Evolutionary conservation across 2,113 vertebrate species (phyloP).

Genomic region (Sarotherodon lohbergeri): DNA sequence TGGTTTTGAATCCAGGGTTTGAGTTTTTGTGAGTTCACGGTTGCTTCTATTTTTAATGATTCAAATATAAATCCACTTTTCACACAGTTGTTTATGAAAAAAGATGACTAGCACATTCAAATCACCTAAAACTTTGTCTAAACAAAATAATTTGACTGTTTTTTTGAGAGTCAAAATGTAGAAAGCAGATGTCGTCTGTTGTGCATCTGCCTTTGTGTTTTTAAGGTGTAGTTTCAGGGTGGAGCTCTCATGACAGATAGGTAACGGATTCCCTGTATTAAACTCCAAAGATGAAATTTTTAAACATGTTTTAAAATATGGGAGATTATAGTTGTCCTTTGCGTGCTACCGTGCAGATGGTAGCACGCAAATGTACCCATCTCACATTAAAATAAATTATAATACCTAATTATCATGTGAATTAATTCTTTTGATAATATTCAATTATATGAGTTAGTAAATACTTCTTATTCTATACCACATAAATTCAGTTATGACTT

Average conservation of each 20-base stretch:
- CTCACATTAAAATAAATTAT: background rate
- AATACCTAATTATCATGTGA: background rate
- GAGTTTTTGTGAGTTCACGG: background rate
- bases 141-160: background rate
- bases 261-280: background rate
- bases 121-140: background rate
- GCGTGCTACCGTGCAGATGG: background rate
- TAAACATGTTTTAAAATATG: background rate
- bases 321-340: background rate
- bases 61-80: background rate
- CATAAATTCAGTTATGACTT: background rate
- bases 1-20: background rate
- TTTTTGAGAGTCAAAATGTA: background rate
- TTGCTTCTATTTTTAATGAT: background rate
- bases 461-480: background rate
- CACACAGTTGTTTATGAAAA: background rate
- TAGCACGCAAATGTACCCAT: background rate
- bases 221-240: background rate
- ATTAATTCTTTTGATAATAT: background rate
- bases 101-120: background rate
- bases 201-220: background rate
- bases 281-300: background rate
- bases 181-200: background rate
- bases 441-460: background rate
- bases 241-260: background rate